These are phyloP conservation scores for Colistium nudipinnis DNA, from an alignment of 2,113 vertebrate species.

Conservation along the genomic window DNA sequence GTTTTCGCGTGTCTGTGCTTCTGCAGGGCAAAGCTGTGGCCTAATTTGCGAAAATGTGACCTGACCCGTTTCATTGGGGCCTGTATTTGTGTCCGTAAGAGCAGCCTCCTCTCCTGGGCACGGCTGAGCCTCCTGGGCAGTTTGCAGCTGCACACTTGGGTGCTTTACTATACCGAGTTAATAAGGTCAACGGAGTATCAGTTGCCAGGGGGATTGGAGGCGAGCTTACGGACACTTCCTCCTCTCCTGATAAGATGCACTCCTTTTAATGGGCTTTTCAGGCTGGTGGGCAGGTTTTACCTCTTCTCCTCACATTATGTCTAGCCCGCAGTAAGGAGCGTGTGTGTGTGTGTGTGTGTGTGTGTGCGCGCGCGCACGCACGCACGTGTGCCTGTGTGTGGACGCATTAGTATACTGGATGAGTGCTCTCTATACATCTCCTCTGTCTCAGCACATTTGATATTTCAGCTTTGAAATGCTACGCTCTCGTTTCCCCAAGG, in stretches of 20 bases:
- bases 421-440: conserved; percentile 3
- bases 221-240: conserved; percentile 43
- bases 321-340: conserved; percentile 49
- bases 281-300: conserved; percentile 44
- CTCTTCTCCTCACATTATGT: conserved; percentile 47
- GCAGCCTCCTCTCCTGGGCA: conserved; percentile 48
- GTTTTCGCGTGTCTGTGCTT: background rate
- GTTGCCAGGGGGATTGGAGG: conserved; percentile 56
- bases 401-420: conserved; percentile 6
- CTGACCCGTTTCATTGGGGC: conserved; percentile 29
- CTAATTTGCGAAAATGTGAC: conserved; percentile 29
- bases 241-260: conserved; percentile 64
- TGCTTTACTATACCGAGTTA: conserved; percentile 70
- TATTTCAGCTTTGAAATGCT: conserved; percentile 72
- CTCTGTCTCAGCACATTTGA: conserved; percentile 39
- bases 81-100: conserved; percentile 11
- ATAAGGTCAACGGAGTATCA: conserved; percentile 73
- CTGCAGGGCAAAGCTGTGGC: background rate
- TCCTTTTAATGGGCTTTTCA: conserved; percentile 69
- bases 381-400: background rate
- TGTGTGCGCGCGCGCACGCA: background rate
- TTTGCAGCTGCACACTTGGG: conserved; percentile 60
- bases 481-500: conserved; percentile 67
- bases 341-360: conserved; percentile 15
- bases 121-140: conserved; percentile 60